These are phyloP conservation scores for Xenopus petersii DNA, from an alignment of 2,797 vertebrate genomes.

Conservation along the genomic window DNA sequence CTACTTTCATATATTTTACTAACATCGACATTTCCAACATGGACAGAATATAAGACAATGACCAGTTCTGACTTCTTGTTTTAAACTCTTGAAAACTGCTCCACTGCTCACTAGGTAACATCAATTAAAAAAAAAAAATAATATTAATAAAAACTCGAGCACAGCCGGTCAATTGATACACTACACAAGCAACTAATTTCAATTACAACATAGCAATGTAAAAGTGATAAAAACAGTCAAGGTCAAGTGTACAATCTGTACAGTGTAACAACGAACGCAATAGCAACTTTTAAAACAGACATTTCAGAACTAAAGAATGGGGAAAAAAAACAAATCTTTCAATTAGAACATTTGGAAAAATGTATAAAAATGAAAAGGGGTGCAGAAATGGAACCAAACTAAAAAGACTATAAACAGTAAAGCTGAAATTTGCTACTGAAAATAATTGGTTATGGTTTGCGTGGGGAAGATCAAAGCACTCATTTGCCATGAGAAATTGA, in stretches of 20 bases:
- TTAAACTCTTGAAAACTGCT: conserved; percentile 13
- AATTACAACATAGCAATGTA: conserved; percentile 47
- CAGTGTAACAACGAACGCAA: conserved; percentile 43
- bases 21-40: conserved; percentile 1
- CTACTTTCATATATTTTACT: not conserved
- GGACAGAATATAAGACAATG: conserved; percentile 21
- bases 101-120: not conserved
- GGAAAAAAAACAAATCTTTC: not conserved
- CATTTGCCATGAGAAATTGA: conserved; percentile 17
- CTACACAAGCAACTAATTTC: conserved; percentile 39
- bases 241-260: conserved; percentile 36
- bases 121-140: too few species aligned
- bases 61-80: conserved; percentile 1
- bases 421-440: conserved; percentile 16
- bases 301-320: conserved; percentile 5
- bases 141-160: conserved; percentile 34
- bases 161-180: conserved; percentile 39
- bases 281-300: conserved; percentile 27
- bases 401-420: conserved; percentile 1
- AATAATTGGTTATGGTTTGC: conserved; percentile 12
- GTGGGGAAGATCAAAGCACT: conserved; percentile 24
- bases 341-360: not conserved
- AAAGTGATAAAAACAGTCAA: conserved; percentile 46
- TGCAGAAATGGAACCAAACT: not conserved
- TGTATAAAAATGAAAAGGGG: not conserved